Evolutionary conservation across 2,113 vertebrate species (phyloP).

Genomic region (Pardalotus punctatus): DNA sequence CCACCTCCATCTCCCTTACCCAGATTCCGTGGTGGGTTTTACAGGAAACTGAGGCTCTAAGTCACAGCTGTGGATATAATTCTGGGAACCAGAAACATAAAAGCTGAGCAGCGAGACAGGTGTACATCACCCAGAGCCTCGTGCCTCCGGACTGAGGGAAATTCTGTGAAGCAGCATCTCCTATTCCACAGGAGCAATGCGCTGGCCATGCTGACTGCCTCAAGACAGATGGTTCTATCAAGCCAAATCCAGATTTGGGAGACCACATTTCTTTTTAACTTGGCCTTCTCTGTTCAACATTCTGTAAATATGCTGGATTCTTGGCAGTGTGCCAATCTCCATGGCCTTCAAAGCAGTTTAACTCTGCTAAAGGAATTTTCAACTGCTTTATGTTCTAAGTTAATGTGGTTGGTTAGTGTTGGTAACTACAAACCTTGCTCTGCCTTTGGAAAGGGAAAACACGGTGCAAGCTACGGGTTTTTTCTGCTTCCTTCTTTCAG

Average conservation of each 20-base stretch:
- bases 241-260: neutral
- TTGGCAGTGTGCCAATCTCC: neutral
- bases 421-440: neutral
- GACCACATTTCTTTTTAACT: neutral
- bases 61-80: neutral
- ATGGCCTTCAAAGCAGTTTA: neutral
- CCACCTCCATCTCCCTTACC: neutral
- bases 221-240: neutral
- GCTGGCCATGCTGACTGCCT: neutral
- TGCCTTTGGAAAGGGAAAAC: neutral
- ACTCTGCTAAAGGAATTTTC: neutral
- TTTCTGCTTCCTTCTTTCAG: constrained; percentile 66
- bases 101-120: neutral
- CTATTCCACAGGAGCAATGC: neutral
- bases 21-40: fast-evolving
- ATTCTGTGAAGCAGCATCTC: neutral
- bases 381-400: neutral
- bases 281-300: neutral
- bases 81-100: neutral
- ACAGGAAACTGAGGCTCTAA: neutral
- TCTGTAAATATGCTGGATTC: neutral
- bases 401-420: neutral
- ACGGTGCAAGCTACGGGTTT: neutral
- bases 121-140: neutral
- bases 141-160: neutral